Conservation (phyloP, 1,140 invertebrate genomes). For the Ectropis grisescens region DNA sequence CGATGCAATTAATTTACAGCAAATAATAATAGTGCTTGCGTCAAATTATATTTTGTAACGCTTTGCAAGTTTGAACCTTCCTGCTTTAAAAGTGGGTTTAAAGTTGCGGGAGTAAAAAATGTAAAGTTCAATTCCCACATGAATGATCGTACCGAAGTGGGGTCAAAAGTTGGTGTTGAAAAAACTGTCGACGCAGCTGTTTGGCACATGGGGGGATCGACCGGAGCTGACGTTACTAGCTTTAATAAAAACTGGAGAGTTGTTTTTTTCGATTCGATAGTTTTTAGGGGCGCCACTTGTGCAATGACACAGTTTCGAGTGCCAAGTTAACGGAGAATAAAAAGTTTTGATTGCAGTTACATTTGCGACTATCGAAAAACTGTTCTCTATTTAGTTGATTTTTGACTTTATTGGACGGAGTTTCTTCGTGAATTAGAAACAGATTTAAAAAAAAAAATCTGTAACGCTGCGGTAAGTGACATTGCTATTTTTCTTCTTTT, state of each 20-base stretch:
- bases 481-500: no score
- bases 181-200: constrained; percentile 55
- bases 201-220: constrained; percentile 47
- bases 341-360: no score
- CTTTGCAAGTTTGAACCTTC: constrained; percentile 18
- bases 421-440: no score
- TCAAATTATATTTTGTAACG: constrained; percentile 14
- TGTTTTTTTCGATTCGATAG: no score
- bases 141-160: constrained; percentile 52
- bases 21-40: constrained; percentile 31
- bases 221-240: constrained; percentile 14
- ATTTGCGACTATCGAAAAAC: no score
- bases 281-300: no score
- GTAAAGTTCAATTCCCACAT: constrained; percentile 59
- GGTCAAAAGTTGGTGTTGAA: constrained; percentile 62
- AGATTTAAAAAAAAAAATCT: no score
- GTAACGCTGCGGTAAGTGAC: no score
- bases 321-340: no score
- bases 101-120: constrained; percentile 29
- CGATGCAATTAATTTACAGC: constrained; percentile 37
- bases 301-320: no score
- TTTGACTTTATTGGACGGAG: no score
- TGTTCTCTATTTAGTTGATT: no score
- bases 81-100: constrained; percentile 23
- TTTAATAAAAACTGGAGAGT: constrained; percentile 1